Evolutionary conservation across 2,113 vertebrate genomes (phyloP).

Genomic region (Athene noctua): DNA sequence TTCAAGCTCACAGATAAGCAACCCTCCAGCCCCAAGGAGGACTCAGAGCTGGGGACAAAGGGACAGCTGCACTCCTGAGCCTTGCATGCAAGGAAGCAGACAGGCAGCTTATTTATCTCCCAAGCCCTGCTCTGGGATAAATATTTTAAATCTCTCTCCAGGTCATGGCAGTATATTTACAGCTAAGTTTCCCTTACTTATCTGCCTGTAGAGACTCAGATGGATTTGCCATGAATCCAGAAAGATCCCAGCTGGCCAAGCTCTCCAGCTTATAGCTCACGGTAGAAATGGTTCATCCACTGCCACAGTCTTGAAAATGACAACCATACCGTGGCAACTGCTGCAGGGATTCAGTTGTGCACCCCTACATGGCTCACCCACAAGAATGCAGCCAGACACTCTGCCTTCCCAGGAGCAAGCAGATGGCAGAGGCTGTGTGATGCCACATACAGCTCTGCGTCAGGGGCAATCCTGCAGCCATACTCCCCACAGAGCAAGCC

Average conservation of each 20-base stretch:
- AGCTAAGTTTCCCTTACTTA: background rate
- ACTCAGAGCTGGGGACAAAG: background rate
- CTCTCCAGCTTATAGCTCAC: background rate
- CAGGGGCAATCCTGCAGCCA: fast-evolving
- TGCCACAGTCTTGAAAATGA: background rate
- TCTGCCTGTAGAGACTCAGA: background rate
- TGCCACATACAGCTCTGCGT: fast-evolving
- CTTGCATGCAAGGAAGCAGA: slow-evolving; percentile 5
- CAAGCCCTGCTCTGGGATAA: slow-evolving; percentile 21
- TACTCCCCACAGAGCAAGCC: background rate
- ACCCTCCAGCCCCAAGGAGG: background rate
- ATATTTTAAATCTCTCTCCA: slow-evolving; percentile 47
- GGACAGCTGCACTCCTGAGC: slow-evolving; percentile 31
- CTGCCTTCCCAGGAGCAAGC: background rate
- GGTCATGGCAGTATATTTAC: slow-evolving; percentile 6
- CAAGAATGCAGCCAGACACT: background rate
- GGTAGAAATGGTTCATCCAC: background rate
- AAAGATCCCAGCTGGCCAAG: slow-evolving; percentile 10
- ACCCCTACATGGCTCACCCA: background rate
- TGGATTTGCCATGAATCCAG: background rate
- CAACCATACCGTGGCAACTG: background rate
- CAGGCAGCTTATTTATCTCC: slow-evolving; percentile 49
- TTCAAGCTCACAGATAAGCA: background rate
- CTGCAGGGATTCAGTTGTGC: background rate
- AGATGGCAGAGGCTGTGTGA: background rate